Evolutionary conservation across 2,797 vertebrate genomes (phyloP).

Genomic region (Squalus acanthias): DNA sequence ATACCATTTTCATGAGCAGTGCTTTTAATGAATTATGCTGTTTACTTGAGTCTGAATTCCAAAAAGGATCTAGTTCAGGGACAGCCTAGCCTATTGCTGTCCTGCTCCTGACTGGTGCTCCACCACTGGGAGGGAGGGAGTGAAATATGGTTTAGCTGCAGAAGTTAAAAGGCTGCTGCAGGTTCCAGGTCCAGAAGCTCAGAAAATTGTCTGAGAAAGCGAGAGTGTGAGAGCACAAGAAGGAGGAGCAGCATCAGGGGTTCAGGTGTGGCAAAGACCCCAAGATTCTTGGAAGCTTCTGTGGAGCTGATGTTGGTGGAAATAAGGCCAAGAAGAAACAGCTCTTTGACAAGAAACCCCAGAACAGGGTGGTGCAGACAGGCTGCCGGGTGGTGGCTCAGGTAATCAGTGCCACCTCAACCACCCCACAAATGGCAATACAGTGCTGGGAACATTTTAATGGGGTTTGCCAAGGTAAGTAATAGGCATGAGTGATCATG

Average conservation of each 20-base stretch:
- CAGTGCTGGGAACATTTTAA: no score
- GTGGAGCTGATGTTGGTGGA: background rate
- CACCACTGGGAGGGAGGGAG: background rate
- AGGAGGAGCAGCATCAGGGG: background rate
- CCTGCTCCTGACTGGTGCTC: background rate
- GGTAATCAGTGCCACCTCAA: background rate
- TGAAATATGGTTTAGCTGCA: background rate
- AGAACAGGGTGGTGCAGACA: background rate
- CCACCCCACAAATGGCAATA: background rate
- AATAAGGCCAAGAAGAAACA: background rate
- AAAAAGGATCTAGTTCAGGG: background rate
- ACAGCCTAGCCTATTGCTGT: background rate
- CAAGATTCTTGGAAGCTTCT: background rate
- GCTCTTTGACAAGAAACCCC: background rate
- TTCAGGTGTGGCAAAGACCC: background rate
- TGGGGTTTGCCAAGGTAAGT: no score
- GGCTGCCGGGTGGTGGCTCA: background rate
- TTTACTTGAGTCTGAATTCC: background rate
- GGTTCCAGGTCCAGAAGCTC: background rate
- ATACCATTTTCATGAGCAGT: background rate
- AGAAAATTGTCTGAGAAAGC: background rate
- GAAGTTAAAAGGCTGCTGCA: background rate
- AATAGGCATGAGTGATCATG: no score
- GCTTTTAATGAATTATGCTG: background rate
- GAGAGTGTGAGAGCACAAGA: background rate